Evolutionary conservation across 2,888 invertebrate species (phyloP).

Genomic region (Drosophila meridionalis): DNA sequence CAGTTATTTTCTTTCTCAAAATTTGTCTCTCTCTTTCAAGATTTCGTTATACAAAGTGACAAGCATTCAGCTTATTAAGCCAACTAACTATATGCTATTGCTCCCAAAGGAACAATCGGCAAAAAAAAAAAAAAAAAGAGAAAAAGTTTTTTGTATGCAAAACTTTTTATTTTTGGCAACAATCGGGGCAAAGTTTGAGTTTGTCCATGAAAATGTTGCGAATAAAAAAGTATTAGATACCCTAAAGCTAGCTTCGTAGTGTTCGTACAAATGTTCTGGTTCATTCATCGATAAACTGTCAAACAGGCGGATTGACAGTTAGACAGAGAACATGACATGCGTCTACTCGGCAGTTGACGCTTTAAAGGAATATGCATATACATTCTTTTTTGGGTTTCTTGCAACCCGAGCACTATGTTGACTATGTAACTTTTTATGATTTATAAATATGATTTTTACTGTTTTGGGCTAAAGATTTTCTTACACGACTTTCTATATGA

Average conservation of each 20-base stretch:
- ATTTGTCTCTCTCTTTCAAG: background rate
- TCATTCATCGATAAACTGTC: conserved; percentile 10
- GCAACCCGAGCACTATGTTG: no score
- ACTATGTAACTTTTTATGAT: background rate
- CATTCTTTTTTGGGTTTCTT: background rate
- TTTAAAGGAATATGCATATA: background rate
- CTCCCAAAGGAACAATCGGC: conserved; percentile 5
- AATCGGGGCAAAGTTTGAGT: conserved; percentile 1
- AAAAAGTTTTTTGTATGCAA: conserved; percentile 4
- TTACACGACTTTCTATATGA: background rate
- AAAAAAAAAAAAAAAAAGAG: background rate
- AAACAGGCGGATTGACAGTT: background rate
- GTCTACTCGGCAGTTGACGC: background rate
- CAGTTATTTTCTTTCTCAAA: background rate
- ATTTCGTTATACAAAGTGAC: background rate
- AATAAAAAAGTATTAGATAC: conserved; percentile 3
- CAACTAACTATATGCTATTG: background rate
- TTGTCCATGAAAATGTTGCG: conserved; percentile 1
- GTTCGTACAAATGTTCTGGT: background rate
- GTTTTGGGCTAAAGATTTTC: background rate
- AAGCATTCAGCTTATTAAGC: conserved; percentile 4
- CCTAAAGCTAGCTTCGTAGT: background rate
- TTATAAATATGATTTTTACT: no score
- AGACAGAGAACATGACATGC: conserved; percentile 1
- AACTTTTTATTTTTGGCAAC: conserved; percentile 1